These are phyloP conservation scores for Acronicta psi DNA, from an alignment of 2,888 invertebrate species.

Conservation along the genomic window DNA sequence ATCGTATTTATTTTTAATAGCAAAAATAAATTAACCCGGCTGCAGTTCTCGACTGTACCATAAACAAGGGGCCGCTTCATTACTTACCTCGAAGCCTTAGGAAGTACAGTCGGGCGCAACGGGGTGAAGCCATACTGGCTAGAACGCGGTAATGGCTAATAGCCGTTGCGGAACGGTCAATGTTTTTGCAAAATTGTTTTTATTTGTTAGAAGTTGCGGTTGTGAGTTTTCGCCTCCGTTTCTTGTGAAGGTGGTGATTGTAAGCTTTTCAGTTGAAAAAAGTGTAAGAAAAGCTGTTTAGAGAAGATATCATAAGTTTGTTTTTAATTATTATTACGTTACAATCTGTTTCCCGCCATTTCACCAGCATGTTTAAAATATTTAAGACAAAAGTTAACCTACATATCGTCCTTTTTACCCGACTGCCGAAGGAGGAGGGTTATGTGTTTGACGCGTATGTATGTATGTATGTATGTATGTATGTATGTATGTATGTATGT, in stretches of 20 bases:
- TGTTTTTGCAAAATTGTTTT: conserved; percentile 55
- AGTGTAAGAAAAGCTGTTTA: background rate
- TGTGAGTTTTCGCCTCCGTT: conserved; percentile 16
- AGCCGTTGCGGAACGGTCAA: conserved; percentile 46
- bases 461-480: no score
- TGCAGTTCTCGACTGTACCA: conserved; percentile 52
- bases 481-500: no score
- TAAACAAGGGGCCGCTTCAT: conserved; percentile 58
- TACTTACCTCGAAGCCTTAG: conserved; percentile 70
- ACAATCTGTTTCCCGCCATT: no score
- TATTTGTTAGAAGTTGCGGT: conserved; percentile 34
- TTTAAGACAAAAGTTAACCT: no score
- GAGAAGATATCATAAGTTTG: no score
- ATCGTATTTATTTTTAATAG: conserved; percentile 41
- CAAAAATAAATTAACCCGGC: conserved; percentile 44
- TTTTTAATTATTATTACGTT: no score
- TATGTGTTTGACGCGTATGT: no score
- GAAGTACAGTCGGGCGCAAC: conserved; percentile 56
- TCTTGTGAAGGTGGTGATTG: conserved; percentile 19
- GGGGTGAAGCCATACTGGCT: conserved; percentile 67
- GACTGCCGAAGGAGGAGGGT: no score
- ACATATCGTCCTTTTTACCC: no score
- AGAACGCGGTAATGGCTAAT: conserved; percentile 52
- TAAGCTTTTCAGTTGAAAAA: conserved; percentile 2
- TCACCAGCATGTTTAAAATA: no score